Conservation (phyloP, 2,797 vertebrate genomes). For the Sebastes glaucus region DNA sequence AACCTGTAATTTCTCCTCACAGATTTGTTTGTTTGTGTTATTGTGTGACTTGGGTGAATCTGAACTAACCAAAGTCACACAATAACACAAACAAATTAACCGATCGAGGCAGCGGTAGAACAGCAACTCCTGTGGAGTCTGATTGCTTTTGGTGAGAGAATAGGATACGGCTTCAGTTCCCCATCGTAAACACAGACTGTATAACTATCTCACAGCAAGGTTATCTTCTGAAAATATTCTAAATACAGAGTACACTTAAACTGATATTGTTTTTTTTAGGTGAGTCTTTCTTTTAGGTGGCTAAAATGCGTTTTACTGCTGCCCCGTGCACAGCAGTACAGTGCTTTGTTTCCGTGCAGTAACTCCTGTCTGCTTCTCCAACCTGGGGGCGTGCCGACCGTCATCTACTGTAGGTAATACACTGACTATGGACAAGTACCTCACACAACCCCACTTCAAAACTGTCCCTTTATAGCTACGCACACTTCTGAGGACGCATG, state of each 20-base stretch:
- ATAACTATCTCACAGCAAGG: fast-evolving
- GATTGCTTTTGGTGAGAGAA: too few relatives aligned
- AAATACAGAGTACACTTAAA: not conserved
- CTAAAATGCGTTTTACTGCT: not conserved
- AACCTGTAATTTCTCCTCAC: fast-evolving
- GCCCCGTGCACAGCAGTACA: fast-evolving
- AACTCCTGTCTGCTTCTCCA: too few relatives aligned
- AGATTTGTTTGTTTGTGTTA: too few relatives aligned
- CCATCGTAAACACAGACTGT: fast-evolving
- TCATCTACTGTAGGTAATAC: not conserved
- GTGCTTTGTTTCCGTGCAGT: not conserved
- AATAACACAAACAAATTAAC: too few relatives aligned
- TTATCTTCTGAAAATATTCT: not conserved
- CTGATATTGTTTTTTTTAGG: not conserved
- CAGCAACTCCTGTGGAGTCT: too few relatives aligned
- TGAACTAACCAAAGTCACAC: too few relatives aligned
- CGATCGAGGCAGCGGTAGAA: too few relatives aligned
- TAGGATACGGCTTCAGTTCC: too few relatives aligned
- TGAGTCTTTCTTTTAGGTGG: not conserved
- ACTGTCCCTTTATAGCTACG: not conserved
- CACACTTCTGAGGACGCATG: not conserved
- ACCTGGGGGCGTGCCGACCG: not conserved
- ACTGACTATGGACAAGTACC: too few relatives aligned
- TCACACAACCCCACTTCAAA: too few relatives aligned
- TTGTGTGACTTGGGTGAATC: too few relatives aligned